phyloP scores from a whole-genome alignment of 1,140 invertebrate species.

The Rhopalosiphum maidis region DNA sequence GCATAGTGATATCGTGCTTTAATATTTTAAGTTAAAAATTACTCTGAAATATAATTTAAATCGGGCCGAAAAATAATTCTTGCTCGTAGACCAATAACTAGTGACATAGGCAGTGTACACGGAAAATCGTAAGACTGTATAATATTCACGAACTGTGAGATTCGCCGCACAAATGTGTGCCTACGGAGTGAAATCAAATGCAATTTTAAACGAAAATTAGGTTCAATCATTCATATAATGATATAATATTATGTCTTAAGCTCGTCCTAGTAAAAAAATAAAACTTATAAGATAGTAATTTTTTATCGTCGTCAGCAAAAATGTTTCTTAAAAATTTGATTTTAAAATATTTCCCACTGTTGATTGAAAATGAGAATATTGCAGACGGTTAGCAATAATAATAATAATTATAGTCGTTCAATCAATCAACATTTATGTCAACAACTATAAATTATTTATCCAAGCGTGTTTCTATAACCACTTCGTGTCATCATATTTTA shows the following conservation, averaged over 20 bases:
- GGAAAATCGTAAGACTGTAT: not conserved
- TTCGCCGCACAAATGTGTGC: not conserved
- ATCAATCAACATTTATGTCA: slow-evolving; percentile 3
- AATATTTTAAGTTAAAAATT: no score
- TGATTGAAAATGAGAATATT: not conserved
- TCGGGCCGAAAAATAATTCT: not conserved
- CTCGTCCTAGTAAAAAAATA: not conserved
- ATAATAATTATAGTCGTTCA: not conserved
- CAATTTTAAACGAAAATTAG: not conserved
- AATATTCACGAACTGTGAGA: not conserved
- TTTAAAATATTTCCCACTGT: no score
- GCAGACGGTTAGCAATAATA: not conserved
- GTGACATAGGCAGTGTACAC: no score
- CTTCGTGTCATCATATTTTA: not conserved
- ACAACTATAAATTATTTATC: not conserved
- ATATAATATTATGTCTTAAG: not conserved
- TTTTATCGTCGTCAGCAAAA: not conserved
- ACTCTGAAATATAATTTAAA: not conserved
- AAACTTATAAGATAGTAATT: not conserved
- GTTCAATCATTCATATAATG: not conserved
- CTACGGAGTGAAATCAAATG: not conserved
- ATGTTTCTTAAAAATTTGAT: no score
- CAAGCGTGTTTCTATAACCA: not conserved
- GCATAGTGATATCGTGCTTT: no score
- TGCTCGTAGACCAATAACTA: no score